phyloP scores from a whole-genome alignment of 37 sponge, comb jelly and placozoan species.

The Beroe forskalii region DNA sequence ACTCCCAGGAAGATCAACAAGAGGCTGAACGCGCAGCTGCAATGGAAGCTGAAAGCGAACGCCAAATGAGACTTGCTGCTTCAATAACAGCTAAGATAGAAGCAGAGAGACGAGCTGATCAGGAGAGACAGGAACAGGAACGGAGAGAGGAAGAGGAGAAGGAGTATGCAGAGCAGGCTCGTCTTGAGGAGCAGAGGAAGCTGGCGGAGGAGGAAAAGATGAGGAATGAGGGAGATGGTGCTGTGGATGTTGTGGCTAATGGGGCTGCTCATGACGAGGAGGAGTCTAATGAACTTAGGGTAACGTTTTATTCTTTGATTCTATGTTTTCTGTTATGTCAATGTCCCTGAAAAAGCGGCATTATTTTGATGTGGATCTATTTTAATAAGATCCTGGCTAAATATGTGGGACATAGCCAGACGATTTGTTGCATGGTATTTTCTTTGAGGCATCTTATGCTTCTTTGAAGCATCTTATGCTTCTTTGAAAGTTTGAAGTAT shows the following conservation, averaged over 20 bases:
- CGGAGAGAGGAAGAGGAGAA: background rate
- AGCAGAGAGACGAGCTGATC: background rate
- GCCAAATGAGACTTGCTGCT: background rate
- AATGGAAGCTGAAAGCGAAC: background rate
- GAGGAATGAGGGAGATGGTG: background rate
- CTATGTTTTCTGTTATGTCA: background rate
- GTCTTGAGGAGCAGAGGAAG: constrained; percentile 18
- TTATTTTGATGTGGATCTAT: too few relatives aligned
- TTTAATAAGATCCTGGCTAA: too few relatives aligned
- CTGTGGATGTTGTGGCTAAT: constrained; percentile 29
- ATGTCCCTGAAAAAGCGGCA: too few relatives aligned
- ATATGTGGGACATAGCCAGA: too few relatives aligned
- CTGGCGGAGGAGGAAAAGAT: background rate
- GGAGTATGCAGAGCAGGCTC: background rate
- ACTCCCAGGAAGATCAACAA: too few relatives aligned
- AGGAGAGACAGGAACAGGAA: background rate
- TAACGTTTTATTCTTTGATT: background rate
- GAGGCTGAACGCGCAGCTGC: background rate
- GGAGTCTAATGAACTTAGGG: constrained; percentile 26
- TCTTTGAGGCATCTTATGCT: too few relatives aligned
- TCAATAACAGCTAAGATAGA: background rate
- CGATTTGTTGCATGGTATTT: too few relatives aligned
- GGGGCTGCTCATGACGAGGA: background rate
- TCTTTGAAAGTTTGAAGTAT: too few relatives aligned
- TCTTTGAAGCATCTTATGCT: too few relatives aligned